phyloP scores from a whole-genome alignment of 2,888 invertebrate species.

The Trissoscelio sp. region DNA sequence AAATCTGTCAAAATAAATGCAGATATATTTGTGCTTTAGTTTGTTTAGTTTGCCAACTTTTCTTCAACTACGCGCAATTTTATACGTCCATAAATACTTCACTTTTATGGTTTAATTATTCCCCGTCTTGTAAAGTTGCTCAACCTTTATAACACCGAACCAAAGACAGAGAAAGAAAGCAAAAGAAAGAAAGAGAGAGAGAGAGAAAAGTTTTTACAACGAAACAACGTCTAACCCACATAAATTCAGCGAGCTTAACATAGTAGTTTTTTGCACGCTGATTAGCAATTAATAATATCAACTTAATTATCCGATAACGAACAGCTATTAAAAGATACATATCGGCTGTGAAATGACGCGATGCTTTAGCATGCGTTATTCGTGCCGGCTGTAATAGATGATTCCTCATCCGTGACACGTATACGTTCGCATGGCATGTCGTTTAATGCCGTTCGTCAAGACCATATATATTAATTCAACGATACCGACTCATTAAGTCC shows the following conservation, averaged over 20 bases:
- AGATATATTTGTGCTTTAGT: too few relatives aligned
- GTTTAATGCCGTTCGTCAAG: constrained; percentile 48
- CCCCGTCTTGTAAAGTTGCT: constrained; percentile 2
- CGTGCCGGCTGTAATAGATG: constrained; percentile 56
- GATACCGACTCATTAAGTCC: constrained; percentile 51
- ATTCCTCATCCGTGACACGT: constrained; percentile 66
- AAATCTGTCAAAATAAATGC: too few relatives aligned
- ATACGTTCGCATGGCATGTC: constrained; percentile 48
- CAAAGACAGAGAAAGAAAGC: background rate
- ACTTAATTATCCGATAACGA: constrained; percentile 65
- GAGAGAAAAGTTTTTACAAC: background rate
- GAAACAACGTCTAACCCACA: background rate
- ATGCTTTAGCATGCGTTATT: constrained; percentile 52
- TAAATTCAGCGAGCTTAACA: background rate
- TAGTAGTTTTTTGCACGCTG: constrained; percentile 36
- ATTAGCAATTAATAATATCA: constrained; percentile 58
- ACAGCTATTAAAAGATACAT: constrained; percentile 63
- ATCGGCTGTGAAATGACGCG: constrained; percentile 60
- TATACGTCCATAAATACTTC: constrained; percentile 12
- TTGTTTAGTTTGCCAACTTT: too few relatives aligned
- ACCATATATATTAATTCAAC: constrained; percentile 45
- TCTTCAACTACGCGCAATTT: constrained; percentile 9
- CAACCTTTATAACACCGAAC: background rate
- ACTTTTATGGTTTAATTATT: constrained; percentile 18
- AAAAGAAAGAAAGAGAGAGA: too few relatives aligned